Evolutionary conservation across 1,140 invertebrate species (phyloP).

Genomic region (Sitophilus oryzae): DNA sequence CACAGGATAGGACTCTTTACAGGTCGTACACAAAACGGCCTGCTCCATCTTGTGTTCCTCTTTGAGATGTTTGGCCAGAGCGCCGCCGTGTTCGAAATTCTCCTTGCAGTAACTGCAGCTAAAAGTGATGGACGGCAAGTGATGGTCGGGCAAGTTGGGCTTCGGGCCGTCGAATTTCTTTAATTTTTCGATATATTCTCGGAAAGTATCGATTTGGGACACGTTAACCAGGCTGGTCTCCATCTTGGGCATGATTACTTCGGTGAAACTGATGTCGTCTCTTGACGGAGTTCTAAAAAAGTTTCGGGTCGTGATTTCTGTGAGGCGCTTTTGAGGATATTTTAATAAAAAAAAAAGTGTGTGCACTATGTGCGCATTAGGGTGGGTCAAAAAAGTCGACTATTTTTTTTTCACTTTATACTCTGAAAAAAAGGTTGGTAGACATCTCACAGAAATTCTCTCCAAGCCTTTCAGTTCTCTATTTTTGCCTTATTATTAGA

Average conservation of each 20-base stretch:
- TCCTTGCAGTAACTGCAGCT: slow-evolving; percentile 21
- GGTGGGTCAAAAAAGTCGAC: no score
- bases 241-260: slow-evolving; percentile 26
- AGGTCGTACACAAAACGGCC: slow-evolving; percentile 19
- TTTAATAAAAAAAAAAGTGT: no score
- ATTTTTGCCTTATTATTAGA: no score
- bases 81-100: slow-evolving; percentile 5
- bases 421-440: no score
- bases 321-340: no score
- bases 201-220: slow-evolving; percentile 5
- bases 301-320: no score
- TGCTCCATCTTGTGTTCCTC: slow-evolving; percentile 25
- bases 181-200: slow-evolving; percentile 16
- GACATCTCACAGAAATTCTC: no score
- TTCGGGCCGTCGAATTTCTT: slow-evolving; percentile 9
- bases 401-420: no score
- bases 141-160: not conserved
- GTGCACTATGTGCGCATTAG: no score
- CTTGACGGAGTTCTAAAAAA: not conserved
- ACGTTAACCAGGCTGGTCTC: slow-evolving; percentile 10
- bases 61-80: slow-evolving; percentile 18
- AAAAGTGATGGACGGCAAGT: slow-evolving; percentile 19
- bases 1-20: slow-evolving; percentile 12
- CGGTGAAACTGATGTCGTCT: slow-evolving; percentile 15
- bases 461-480: no score